phyloP scores from a whole-genome alignment of 2,797 vertebrate species.

The Megaceryle alcyon region DNA sequence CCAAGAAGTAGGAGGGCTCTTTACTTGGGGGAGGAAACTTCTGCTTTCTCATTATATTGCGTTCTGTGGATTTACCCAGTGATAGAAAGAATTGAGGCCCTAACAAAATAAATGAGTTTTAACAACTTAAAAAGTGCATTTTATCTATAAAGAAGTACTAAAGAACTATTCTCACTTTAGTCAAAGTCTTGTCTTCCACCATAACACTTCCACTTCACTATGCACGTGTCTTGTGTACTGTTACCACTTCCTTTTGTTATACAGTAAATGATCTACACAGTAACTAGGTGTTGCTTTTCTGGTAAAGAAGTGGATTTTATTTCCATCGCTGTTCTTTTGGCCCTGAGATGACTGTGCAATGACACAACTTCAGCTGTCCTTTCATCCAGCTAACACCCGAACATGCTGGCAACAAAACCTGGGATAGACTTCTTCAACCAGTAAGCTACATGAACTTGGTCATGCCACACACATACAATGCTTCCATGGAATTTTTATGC shows the following conservation, averaged over 20 bases:
- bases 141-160: not conserved
- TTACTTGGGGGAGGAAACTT: not conserved
- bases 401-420: not conserved
- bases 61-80: not conserved
- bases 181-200: not conserved
- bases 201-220: not conserved
- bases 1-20: not conserved
- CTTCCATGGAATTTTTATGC: not conserved
- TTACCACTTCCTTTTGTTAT: not conserved
- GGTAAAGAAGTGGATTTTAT: not conserved
- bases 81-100: not conserved
- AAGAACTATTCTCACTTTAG: not conserved
- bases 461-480: not conserved
- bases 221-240: not conserved
- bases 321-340: not conserved
- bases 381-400: not conserved
- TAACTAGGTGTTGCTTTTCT: not conserved
- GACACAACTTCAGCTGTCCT: not conserved
- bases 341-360: not conserved
- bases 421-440: not conserved
- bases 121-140: not conserved
- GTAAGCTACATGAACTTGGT: rapidly evolving
- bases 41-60: not conserved
- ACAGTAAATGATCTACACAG: not conserved
- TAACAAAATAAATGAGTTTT: not conserved